These are phyloP conservation scores for Thecophora atra DNA, from an alignment of 2,888 invertebrate genomes.

Conservation along the genomic window DNA sequence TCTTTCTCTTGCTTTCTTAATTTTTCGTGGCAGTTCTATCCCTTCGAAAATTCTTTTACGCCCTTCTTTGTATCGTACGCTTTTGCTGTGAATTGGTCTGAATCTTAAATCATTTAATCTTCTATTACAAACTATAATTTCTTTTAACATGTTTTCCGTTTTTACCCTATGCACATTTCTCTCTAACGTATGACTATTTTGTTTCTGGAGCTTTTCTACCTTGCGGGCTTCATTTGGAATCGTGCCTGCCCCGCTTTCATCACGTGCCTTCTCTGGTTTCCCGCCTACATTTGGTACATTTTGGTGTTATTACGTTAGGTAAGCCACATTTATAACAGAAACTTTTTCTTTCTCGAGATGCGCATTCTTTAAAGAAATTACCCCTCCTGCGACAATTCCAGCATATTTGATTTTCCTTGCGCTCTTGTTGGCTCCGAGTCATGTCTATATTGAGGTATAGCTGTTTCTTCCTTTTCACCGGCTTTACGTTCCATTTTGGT, in stretches of 20 bases:
- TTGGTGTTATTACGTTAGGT: background rate
- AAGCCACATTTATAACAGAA: background rate
- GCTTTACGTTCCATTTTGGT: no score
- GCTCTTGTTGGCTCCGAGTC: background rate
- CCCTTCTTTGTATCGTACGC: background rate
- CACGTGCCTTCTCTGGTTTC: conserved; percentile 17
- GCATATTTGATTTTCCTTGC: background rate
- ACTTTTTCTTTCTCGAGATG: background rate
- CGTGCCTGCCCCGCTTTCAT: conserved; percentile 3
- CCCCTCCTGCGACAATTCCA: background rate
- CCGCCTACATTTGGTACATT: background rate
- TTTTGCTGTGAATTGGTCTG: background rate
- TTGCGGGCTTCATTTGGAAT: background rate
- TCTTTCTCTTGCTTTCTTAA: background rate
- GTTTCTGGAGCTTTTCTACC: background rate
- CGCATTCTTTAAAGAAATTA: background rate
- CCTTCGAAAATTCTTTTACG: background rate
- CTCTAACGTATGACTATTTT: background rate
- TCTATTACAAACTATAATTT: background rate
- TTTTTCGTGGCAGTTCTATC: background rate
- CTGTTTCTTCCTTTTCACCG: background rate
- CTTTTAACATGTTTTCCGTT: background rate
- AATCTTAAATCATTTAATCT: background rate
- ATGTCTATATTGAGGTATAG: background rate
- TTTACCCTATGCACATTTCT: no score